Evolutionary conservation across 2,797 vertebrate genomes (phyloP).

Genomic region (Gadopsis bispinosus): DNA sequence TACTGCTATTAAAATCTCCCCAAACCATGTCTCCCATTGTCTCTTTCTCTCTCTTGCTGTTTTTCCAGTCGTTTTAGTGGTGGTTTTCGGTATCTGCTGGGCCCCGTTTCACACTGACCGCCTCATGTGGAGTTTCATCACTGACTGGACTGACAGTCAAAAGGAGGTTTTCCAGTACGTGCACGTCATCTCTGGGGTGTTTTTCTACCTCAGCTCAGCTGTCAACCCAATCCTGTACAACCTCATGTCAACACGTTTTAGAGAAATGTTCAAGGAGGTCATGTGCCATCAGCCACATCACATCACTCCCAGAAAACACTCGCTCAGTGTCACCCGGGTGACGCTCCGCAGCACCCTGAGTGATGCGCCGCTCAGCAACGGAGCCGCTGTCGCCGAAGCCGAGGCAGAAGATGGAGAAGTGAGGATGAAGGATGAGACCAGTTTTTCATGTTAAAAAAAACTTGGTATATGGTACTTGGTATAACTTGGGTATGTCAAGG

Average conservation of each 20-base stretch:
- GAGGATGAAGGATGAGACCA: slow-evolving; percentile 73
- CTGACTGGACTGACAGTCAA: slow-evolving; percentile 83
- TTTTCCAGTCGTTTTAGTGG: slow-evolving; percentile 89
- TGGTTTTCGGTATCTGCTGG: slow-evolving; percentile 96
- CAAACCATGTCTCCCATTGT: background rate
- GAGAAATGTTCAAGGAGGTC: slow-evolving; percentile 93
- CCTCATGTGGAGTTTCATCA: slow-evolving; percentile 94
- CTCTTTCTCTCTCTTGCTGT: slow-evolving; percentile 11
- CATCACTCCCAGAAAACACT: slow-evolving; percentile 71
- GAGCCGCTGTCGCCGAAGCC: slow-evolving; percentile 50
- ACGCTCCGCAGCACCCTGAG: slow-evolving; percentile 89
- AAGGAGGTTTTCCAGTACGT: slow-evolving; percentile 87
- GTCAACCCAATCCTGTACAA: slow-evolving; percentile 95
- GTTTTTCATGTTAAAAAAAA: slow-evolving; percentile 55
- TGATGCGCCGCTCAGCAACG: slow-evolving; percentile 77
- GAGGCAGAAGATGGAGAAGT: slow-evolving; percentile 72
- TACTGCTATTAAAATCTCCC: background rate
- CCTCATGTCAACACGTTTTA: slow-evolving; percentile 94
- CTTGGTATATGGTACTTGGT: no score
- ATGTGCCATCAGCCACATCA: slow-evolving; percentile 82
- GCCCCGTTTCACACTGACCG: slow-evolving; percentile 94
- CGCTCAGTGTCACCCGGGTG: slow-evolving; percentile 86
- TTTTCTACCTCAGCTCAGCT: slow-evolving; percentile 95
- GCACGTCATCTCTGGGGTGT: slow-evolving; percentile 91
- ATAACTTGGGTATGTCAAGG: background rate